Evolutionary conservation across 1,140 invertebrate genomes (phyloP).

Genomic region (Papilio aristodemus): DNA sequence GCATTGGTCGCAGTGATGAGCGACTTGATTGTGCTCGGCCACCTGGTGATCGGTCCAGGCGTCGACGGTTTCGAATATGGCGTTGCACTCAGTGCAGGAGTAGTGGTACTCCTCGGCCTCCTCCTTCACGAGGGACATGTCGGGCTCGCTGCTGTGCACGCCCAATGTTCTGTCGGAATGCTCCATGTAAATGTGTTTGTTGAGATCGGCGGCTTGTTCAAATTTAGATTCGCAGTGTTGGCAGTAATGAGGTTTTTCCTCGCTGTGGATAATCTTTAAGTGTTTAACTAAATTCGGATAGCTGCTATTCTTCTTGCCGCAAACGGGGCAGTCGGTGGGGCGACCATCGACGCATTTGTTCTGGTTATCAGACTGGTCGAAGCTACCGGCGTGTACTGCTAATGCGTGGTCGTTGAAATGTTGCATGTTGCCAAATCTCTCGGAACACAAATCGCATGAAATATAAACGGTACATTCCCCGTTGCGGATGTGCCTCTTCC

Average conservation of each 20-base stretch:
- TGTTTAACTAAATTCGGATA: conserved; percentile 82
- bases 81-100: conserved; percentile 81
- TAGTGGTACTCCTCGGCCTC: conserved; percentile 79
- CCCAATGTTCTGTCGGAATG: conserved; percentile 68
- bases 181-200: conserved; percentile 75
- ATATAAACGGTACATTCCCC: conserved; percentile 77
- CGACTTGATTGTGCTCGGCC: conserved; percentile 75
- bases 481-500: conserved; percentile 77
- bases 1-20: conserved; percentile 83
- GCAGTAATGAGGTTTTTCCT: conserved; percentile 76
- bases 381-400: conserved; percentile 68
- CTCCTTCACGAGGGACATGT: conserved; percentile 73
- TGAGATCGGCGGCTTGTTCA: conserved; percentile 71
- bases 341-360: conserved; percentile 73
- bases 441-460: conserved; percentile 77
- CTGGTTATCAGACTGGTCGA: conserved; percentile 66
- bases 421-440: conserved; percentile 74
- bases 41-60: conserved; percentile 81
- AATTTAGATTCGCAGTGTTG: conserved; percentile 76
- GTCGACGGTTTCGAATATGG: conserved; percentile 78
- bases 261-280: conserved; percentile 75
- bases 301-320: conserved; percentile 78
- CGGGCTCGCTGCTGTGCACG: conserved; percentile 52
- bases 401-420: conserved; percentile 79
- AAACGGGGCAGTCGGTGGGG: conserved; percentile 78